phyloP scores from a whole-genome alignment of 2,113 vertebrate species.

The Pollachius pollachius region DNA sequence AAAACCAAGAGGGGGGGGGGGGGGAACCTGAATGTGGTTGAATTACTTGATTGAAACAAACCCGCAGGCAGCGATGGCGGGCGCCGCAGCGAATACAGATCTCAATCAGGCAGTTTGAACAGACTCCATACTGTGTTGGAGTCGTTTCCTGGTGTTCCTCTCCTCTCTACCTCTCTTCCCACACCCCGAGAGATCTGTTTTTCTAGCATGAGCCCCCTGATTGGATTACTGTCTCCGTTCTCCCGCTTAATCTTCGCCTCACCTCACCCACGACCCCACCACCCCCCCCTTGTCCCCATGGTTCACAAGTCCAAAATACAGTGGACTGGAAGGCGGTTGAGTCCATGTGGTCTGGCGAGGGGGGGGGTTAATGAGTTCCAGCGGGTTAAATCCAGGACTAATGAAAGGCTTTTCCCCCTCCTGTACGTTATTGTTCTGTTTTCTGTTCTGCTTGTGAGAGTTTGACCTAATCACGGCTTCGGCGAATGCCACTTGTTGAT shows the following conservation, averaged over 20 bases:
- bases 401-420: conserved; percentile 63
- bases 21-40: too few species aligned
- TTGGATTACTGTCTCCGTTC: conserved; percentile 45
- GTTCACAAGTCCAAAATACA: too few species aligned
- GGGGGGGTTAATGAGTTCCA: conserved; percentile 69
- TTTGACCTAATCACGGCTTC: conserved; percentile 43
- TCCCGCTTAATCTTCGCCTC: background rate
- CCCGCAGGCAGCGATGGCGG: too few species aligned
- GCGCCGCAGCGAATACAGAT: too few species aligned
- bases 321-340: conserved; percentile 42
- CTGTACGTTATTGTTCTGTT: conserved; percentile 41
- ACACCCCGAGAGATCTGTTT: conserved; percentile 35
- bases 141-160: conserved; percentile 10
- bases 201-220: conserved; percentile 41
- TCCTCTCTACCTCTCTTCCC: conserved; percentile 21
- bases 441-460: background rate
- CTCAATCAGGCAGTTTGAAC: too few species aligned
- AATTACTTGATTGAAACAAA: too few species aligned
- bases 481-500: conserved; percentile 58
- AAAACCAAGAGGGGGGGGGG: too few species aligned
- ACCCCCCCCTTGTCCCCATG: conserved; percentile 14
- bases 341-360: conserved; percentile 39
- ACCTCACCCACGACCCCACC: too few species aligned
- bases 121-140: too few species aligned
- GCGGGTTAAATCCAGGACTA: conserved; percentile 21